phyloP scores from a whole-genome alignment of 2,797 vertebrate genomes.

The Toxotes lorentzi region DNA sequence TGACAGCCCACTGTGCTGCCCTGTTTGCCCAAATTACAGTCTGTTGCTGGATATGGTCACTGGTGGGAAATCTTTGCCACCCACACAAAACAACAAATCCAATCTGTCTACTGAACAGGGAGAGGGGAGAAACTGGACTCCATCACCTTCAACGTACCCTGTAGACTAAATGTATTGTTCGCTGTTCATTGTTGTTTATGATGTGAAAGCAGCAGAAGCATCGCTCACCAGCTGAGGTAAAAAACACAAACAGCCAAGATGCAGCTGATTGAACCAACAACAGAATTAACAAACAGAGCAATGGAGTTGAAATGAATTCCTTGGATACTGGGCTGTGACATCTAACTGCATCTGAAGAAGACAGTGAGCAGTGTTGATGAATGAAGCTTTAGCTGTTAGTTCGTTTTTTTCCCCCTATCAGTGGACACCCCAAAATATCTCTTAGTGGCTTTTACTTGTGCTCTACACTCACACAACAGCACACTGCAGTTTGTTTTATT shows the following conservation, averaged over 20 bases:
- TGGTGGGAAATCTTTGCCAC: slow-evolving; percentile 32
- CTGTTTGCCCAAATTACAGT: slow-evolving; percentile 21
- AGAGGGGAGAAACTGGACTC: slow-evolving; percentile 2
- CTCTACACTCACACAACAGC: slow-evolving; percentile 9
- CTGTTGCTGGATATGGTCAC: slow-evolving; percentile 12
- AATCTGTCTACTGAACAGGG: slow-evolving; percentile 30
- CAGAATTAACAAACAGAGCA: too few relatives aligned
- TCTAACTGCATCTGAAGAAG: too few relatives aligned
- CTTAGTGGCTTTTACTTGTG: slow-evolving; percentile 49
- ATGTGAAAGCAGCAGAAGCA: background rate
- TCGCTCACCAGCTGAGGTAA: background rate
- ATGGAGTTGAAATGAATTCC: too few relatives aligned
- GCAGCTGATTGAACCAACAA: too few relatives aligned
- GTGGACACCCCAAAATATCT: slow-evolving; percentile 32
- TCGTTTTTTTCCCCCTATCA: slow-evolving; percentile 10
- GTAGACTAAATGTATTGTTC: background rate
- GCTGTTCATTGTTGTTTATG: too few relatives aligned
- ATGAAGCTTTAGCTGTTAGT: background rate
- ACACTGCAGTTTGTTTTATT: slow-evolving; percentile 22
- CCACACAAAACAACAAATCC: slow-evolving; percentile 39
- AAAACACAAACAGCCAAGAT: background rate
- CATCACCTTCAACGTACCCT: background rate
- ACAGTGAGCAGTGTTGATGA: background rate
- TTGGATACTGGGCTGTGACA: too few relatives aligned
- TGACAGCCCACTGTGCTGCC: slow-evolving; percentile 4